A percentile compares a stretch with the other conserved stretches of the same genome.
Evolutionary conservation across 2,797 vertebrate species (phyloP).

Genomic region (Enteromius treurensis): DNA sequence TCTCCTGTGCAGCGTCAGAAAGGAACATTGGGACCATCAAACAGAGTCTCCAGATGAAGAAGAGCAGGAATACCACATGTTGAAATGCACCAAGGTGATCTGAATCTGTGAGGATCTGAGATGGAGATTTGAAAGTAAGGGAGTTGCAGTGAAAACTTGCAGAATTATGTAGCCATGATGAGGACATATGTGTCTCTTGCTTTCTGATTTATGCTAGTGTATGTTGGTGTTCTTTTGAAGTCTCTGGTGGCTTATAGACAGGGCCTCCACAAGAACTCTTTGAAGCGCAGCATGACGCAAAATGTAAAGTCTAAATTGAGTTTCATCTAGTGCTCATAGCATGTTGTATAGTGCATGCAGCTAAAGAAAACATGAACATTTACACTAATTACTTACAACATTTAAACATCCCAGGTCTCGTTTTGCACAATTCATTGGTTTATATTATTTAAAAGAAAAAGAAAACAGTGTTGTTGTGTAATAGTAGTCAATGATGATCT

Average conservation of each 20-base stretch:
- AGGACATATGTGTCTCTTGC: conserved; percentile 16
- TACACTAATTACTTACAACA: background rate
- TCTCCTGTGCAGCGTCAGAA: conserved; percentile 39
- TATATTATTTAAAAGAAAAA: background rate
- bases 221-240: conserved; percentile 59
- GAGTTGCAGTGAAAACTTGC: background rate
- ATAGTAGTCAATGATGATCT: no score
- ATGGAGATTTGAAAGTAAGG: background rate
- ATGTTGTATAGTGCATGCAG: conserved; percentile 68
- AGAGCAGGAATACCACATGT: conserved; percentile 51
- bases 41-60: conserved; percentile 56
- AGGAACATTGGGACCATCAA: conserved; percentile 54
- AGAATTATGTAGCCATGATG: conserved; percentile 15
- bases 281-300: conserved; percentile 77
- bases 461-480: background rate
- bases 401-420: background rate
- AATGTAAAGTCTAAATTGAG: conserved; percentile 74
- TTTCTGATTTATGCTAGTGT: conserved; percentile 48
- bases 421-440: background rate
- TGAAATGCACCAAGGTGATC: conserved; percentile 16
- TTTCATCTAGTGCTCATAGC: conserved; percentile 78
- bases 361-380: conserved; percentile 47
- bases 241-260: conserved; percentile 47
- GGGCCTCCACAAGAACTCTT: conserved; percentile 63
- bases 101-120: background rate